Evolutionary conservation across 2,888 invertebrate species (phyloP).

Genomic region (Dorcus parallelipipedus): DNA sequence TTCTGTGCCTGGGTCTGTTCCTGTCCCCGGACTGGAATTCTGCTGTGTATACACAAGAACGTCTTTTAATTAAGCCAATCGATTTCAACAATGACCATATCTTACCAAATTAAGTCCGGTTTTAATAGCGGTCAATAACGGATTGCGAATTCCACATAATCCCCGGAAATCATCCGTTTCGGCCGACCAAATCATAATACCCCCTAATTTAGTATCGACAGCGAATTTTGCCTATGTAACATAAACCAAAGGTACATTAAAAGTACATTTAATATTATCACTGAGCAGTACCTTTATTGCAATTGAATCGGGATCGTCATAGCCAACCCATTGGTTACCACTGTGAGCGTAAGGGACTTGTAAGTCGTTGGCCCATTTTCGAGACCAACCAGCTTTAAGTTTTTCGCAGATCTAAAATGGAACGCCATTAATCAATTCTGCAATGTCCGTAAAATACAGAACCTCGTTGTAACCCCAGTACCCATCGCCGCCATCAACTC

Average conservation of each 20-base stretch:
- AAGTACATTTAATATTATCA: too few relatives aligned
- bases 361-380: conserved; percentile 32
- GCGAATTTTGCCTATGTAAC: conserved; percentile 45
- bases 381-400: conserved; percentile 29
- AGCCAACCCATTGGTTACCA: conserved; percentile 44
- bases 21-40: too few relatives aligned
- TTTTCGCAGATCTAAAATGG: conserved; percentile 11
- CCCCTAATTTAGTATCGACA: conserved; percentile 51
- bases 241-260: not conserved
- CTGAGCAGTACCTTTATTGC: conserved; percentile 35
- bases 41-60: too few relatives aligned
- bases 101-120: conserved; percentile 1
- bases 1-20: too few relatives aligned
- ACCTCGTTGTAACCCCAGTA: conserved; percentile 60
- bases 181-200: conserved; percentile 76
- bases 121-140: conserved; percentile 61
- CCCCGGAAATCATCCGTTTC: conserved; percentile 76
- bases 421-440: conserved; percentile 27
- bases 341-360: conserved; percentile 46
- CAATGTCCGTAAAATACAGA: too few relatives aligned
- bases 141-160: conserved; percentile 57
- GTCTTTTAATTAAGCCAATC: not conserved
- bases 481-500: conserved; percentile 53
- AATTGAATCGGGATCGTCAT: conserved; percentile 43
- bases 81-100: too few relatives aligned